phyloP scores from a whole-genome alignment of 2,113 vertebrate genomes.

The Bagarius yarrelli region DNA sequence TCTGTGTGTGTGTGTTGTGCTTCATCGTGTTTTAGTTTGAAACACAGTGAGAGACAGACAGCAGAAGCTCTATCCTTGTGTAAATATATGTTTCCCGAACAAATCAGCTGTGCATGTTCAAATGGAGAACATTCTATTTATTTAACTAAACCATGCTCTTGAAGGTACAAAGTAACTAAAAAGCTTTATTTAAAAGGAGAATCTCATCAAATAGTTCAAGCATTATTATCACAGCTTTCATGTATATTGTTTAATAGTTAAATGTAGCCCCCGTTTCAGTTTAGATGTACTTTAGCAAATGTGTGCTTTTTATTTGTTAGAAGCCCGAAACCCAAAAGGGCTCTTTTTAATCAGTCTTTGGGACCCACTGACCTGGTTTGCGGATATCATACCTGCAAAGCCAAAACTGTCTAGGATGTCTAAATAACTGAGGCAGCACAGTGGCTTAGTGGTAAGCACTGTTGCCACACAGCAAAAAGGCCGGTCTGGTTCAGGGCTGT shows the following conservation, averaged over 20 bases:
- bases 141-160: slow-evolving; percentile 81
- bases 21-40: slow-evolving; percentile 45
- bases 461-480: no score
- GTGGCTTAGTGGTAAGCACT: no score
- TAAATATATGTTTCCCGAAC: slow-evolving; percentile 75
- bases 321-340: slow-evolving; percentile 51
- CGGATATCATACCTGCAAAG: no score
- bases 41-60: slow-evolving; percentile 63
- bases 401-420: no score
- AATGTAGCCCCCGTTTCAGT: slow-evolving; percentile 70
- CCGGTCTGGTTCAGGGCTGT: no score
- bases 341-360: not conserved
- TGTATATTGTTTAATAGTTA: slow-evolving; percentile 75
- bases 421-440: no score
- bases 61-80: slow-evolving; percentile 64
- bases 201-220: slow-evolving; percentile 65
- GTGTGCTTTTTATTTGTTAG: slow-evolving; percentile 79
- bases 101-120: slow-evolving; percentile 82
- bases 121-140: slow-evolving; percentile 83
- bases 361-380: not conserved
- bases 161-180: slow-evolving; percentile 78
- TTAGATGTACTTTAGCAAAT: slow-evolving; percentile 74
- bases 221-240: slow-evolving; percentile 65
- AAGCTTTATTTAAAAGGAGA: slow-evolving; percentile 81
- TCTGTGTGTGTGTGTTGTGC: slow-evolving; percentile 31